Base-by-base conservation (phyloP, 1,140 invertebrate genomes). In the Diachasmimorpha longicaudata region DNA sequence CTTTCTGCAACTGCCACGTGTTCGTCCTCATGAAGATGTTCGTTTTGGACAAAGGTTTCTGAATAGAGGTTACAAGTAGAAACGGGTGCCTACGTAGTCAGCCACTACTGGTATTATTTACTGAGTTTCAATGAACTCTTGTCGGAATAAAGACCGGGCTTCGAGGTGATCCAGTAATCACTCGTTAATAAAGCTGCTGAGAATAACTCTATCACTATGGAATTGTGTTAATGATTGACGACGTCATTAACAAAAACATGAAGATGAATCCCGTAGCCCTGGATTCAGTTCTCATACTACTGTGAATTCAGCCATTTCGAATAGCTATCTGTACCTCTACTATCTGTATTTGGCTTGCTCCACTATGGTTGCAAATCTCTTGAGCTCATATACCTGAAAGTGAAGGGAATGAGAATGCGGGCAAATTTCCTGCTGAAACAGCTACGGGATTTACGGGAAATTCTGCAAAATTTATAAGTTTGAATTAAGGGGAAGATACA, bases 381-480 rank as follows among this genome's bases (percentile, higher is more conserved):
- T 63, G 58, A 63, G 58, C 23, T 63, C 58, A 63, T 63, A 52
- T 19, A 23, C 58, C 23, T 23, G 6, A 31, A 25, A 63, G 5
- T 63, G 23, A 25, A 31, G 58, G 19, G 23, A 31, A 63, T 63
- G 58, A 63, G 23, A 63, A 63, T 63, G 58, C 58, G 23, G 23
- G 58, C 23, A 19, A 63, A 63, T 63, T 63, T 63, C 23, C 58
- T 63, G 58, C 58, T 63, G 58, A 63, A 63, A 63, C 23, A 63
- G 58, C 58, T 55, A 8, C 23, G 23, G 11, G 58, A 23, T 63
- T 25, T 63, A 23, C 23, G 19, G 58, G 21, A 63, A 63, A 31
- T 31, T 63, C 58, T 63, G 23, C 58, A 31, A 63, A 63, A 63
- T 23, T 63, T 63, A 63, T 63, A 63, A 63, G 58, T 63, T 63